Base-by-base conservation (phyloP, 2,797 vertebrate genomes). In the Enteromius afrohamiltoni region DNA sequence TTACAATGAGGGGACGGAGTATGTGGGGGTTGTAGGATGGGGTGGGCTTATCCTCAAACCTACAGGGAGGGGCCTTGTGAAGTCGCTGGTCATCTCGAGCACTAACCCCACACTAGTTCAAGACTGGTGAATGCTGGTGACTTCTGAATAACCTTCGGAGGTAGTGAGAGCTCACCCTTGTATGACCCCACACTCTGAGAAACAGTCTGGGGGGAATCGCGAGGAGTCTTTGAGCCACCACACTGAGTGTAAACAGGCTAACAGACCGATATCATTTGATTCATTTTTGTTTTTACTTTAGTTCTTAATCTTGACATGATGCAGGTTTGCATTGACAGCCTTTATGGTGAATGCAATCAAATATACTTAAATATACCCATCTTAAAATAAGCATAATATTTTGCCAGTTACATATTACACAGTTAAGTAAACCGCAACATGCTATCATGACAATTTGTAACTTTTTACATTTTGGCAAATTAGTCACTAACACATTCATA, bases 111-210 rank as follows among this genome's bases (percentile, higher is more conserved):
- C 92, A 92, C 89, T 89, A 85, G 92, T 90, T 92, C 90, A 92
- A 87, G 87, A 88, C 91, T 90, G 91, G 58, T 94, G 94, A 95
- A 95, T 91, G 92, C 88, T 89, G 88, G 91, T 95, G 94, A 95
- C 94, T 95, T 91, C 92, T 95, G 91, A 90, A 93, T 95, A 95
- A 95, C 95, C 95, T 94, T 91, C 92, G 42, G 93, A 94, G 92
- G 94, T 91, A 93, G 92, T 87, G 88, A 90, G 92, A 93, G 93
- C 93, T 89, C 94, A 96, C 95, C 95, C 94, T 91, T 93, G 37
- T 86, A 86, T 96, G 95, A 96, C 95, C 95, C 93, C 91, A 87
- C 89, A 89, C 91, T 93, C 90, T 80, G 91, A 88, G 85, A 87
- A 91, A 91, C 90, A 91, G 90, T 91, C 90, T 90, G 88, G 92